These are phyloP conservation scores for Stratiolaelaps scimitus DNA, from an alignment of 1,140 invertebrate genomes.

Conservation along the genomic window DNA sequence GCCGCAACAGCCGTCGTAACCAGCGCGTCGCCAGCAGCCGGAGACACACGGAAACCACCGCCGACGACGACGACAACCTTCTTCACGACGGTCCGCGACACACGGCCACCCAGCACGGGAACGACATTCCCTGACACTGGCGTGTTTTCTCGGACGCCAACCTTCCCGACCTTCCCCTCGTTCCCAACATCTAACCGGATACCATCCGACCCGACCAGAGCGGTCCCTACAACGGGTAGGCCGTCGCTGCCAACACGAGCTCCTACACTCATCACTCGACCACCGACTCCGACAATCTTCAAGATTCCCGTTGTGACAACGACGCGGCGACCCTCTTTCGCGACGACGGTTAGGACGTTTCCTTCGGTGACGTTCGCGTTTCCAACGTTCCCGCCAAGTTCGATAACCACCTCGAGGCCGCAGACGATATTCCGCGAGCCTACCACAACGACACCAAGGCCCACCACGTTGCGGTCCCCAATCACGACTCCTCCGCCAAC, in stretches of 20 bases:
- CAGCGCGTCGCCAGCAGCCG: not conserved
- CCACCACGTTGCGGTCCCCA: not conserved
- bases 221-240: not conserved
- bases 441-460: not conserved
- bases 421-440: not conserved
- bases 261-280: slow-evolving; percentile 13
- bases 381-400: not conserved
- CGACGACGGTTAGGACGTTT: not conserved
- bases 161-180: no score
- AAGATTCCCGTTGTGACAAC: not conserved
- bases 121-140: no score
- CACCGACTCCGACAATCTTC: not conserved
- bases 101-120: no score
- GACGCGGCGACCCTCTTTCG: not conserved
- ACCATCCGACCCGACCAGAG: no score
- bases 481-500: not conserved
- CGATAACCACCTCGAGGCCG: not conserved
- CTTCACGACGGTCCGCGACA: not conserved
- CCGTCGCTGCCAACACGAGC: slow-evolving; percentile 6
- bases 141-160: no score
- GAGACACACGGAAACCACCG: slow-evolving; percentile 27
- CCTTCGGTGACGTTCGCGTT: not conserved
- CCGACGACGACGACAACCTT: not conserved
- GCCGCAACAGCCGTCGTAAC: no score
- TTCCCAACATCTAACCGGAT: no score